Conservation (phyloP, 2,888 invertebrate species). For the Drosophila colorata region DNA sequence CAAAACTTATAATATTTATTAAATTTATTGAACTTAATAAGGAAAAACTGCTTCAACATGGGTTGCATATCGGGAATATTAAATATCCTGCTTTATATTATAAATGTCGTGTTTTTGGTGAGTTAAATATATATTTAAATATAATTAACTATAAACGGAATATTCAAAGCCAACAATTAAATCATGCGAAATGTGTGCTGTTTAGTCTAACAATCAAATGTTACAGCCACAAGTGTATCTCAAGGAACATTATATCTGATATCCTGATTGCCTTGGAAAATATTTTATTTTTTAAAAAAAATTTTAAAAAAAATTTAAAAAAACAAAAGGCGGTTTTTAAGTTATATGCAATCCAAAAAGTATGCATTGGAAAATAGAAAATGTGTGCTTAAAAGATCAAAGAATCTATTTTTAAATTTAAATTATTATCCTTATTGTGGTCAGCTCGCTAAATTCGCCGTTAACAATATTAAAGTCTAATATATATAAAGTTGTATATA, state of each 20-base stretch:
- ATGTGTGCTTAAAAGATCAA: neutral
- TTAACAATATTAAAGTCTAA: neutral
- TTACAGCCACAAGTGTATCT: neutral
- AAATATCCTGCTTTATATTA: constrained; percentile 81
- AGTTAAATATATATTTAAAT: constrained; percentile 57
- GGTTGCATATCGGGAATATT: constrained; percentile 77
- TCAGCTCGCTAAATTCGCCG: neutral
- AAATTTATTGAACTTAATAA: constrained; percentile 5
- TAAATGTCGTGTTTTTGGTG: constrained; percentile 84
- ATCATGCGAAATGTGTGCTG: neutral
- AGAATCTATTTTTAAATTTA: neutral
- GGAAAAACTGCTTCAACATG: constrained; percentile 67
- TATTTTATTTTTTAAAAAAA: neutral
- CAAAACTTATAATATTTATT: neutral
- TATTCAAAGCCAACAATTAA: too few relatives aligned
- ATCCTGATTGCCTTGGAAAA: neutral
- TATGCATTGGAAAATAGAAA: neutral
- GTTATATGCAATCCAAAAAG: neutral
- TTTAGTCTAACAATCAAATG: neutral
- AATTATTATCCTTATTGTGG: neutral
- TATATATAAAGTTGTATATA: neutral
- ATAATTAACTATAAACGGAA: neutral
- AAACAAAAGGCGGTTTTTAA: neutral
- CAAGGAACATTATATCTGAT: neutral
- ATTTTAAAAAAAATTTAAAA: neutral